Conservation (phyloP, 92 coral and sea anemone species). For the Paragorgia papillata region DNA sequence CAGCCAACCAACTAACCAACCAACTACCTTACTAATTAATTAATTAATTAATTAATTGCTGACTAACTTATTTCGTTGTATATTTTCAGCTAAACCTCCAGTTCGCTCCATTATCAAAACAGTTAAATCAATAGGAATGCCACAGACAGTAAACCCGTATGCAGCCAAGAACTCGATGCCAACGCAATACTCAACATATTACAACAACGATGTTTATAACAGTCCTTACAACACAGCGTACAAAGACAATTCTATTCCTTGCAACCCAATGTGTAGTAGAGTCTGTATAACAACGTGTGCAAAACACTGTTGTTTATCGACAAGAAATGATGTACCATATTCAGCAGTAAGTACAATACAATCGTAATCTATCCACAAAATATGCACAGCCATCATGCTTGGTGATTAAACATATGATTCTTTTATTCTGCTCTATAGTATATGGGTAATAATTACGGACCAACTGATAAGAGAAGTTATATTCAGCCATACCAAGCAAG, state of each 20-base stretch:
- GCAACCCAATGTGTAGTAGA: slow-evolving; percentile 10
- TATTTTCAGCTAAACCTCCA: slow-evolving; percentile 27
- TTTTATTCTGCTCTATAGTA: slow-evolving; percentile 21
- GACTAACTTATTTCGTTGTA: too few relatives aligned
- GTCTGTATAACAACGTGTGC: slow-evolving; percentile 3
- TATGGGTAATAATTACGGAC: slow-evolving; percentile 23
- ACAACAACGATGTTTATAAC: background rate
- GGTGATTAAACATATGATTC: too few relatives aligned
- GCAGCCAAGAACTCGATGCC: background rate
- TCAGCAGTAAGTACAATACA: slow-evolving; percentile 28
- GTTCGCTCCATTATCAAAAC: slow-evolving; percentile 12
- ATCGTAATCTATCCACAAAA: too few relatives aligned
- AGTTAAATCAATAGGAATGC: background rate
- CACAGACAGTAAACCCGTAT: background rate
- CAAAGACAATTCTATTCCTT: background rate
- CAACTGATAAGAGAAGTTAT: slow-evolving; percentile 17
- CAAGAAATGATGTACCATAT: slow-evolving; percentile 12
- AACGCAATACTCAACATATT: background rate
- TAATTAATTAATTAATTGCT: too few relatives aligned
- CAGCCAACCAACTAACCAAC: too few relatives aligned
- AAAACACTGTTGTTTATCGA: slow-evolving; percentile 17
- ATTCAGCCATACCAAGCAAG: slow-evolving; percentile 3
- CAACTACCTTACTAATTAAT: too few relatives aligned
- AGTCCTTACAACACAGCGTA: slow-evolving; percentile 9
- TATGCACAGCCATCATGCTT: too few relatives aligned